phyloP scores from a whole-genome alignment of 2,797 vertebrate genomes.

The Sphaeramia orbicularis region DNA sequence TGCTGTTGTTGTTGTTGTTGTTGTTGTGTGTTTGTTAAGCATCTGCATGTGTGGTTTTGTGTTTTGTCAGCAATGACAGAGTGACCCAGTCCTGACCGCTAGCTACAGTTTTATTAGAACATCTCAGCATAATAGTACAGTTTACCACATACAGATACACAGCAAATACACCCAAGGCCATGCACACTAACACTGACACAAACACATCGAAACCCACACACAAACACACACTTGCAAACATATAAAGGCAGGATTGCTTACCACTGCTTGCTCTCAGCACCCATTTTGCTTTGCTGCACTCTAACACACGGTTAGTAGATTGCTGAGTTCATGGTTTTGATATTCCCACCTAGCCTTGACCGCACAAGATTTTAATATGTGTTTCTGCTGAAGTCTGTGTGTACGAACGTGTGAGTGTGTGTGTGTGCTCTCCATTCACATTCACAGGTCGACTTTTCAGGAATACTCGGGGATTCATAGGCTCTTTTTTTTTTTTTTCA shows the following conservation, averaged over 20 bases:
- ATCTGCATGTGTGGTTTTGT: constrained; percentile 18
- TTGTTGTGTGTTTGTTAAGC: constrained; percentile 17
- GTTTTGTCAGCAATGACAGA: constrained; percentile 59
- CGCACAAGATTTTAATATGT: constrained; percentile 26
- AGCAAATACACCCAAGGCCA: constrained; percentile 21
- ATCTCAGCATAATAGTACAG: constrained; percentile 56
- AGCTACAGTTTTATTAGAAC: constrained; percentile 56
- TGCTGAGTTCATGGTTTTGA: constrained; percentile 68
- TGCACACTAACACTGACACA: constrained; percentile 12
- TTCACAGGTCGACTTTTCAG: constrained; percentile 55
- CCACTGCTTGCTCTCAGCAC: constrained; percentile 45
- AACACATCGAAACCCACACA: too few relatives aligned
- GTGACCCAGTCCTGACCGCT: constrained; percentile 59
- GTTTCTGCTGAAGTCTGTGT: constrained; percentile 23
- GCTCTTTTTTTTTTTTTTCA: constrained; percentile 4
- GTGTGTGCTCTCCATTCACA: constrained; percentile 25
- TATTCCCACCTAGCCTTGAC: constrained; percentile 51
- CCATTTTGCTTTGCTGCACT: constrained; percentile 58
- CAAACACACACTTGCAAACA: constrained; percentile 28
- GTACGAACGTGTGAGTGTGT: background rate
- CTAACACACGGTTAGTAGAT: constrained; percentile 57
- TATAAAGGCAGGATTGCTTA: constrained; percentile 52
- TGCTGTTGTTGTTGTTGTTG: background rate
- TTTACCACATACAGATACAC: constrained; percentile 46
- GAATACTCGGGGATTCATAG: constrained; percentile 50